These are phyloP conservation scores for Argyrosomus regius DNA, from an alignment of 2,797 vertebrate genomes.

Conservation along the genomic window DNA sequence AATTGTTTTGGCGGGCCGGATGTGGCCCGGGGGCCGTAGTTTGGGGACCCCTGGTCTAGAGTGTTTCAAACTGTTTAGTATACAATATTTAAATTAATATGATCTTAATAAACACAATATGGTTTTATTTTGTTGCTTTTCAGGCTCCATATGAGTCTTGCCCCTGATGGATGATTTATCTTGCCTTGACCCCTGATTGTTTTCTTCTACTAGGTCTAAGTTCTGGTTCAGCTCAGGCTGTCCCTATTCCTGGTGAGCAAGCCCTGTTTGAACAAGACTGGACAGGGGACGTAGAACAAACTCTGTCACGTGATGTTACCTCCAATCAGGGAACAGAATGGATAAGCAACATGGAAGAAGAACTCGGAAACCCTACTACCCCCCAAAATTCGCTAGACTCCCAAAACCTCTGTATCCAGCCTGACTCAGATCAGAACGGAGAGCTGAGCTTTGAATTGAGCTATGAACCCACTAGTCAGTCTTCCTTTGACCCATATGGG, in stretches of 20 bases:
- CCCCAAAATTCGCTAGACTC: conserved; percentile 52
- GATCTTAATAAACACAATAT: background rate
- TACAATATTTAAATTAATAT: background rate
- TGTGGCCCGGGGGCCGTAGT: no score
- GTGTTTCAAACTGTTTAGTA: background rate
- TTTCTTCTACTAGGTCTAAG: conserved; percentile 49
- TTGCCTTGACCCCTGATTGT: background rate
- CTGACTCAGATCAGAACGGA: conserved; percentile 43
- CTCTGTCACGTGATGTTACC: background rate
- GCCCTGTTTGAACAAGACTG: conserved; percentile 19
- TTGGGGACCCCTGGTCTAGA: no score
- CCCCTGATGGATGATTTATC: background rate
- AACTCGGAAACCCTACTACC: conserved; percentile 15
- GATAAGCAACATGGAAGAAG: conserved; percentile 17
- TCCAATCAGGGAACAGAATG: conserved; percentile 21
- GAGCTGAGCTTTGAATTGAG: conserved; percentile 68
- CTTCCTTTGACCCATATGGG: conserved; percentile 81
- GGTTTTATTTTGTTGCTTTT: background rate
- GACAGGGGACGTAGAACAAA: conserved; percentile 17
- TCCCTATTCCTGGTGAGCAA: conserved; percentile 6
- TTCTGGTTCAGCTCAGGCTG: conserved; percentile 17
- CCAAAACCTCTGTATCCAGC: conserved; percentile 36
- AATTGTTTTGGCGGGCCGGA: no score
- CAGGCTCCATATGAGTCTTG: background rate
- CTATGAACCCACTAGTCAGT: conserved; percentile 68